Evolutionary conservation across 2,113 vertebrate genomes (phyloP).

Genomic region (Ptychochromis oligacanthus): DNA sequence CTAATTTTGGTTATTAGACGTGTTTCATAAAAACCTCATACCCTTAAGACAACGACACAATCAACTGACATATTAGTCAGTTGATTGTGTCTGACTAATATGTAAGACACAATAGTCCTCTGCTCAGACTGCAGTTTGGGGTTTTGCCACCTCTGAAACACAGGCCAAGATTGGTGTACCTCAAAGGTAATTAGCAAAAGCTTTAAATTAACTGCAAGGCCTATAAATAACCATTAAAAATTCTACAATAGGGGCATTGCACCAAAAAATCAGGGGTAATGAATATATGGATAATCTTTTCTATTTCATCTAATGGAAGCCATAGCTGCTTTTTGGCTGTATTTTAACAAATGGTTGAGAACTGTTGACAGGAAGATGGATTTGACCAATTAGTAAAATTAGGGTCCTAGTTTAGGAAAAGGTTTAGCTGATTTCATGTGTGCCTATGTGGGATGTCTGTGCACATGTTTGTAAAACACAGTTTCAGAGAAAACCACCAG

Average conservation of each 20-base stretch:
- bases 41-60: background rate
- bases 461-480: constrained; percentile 11
- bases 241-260: background rate
- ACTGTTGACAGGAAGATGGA: background rate
- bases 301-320: background rate
- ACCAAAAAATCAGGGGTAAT: background rate
- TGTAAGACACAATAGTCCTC: too few species aligned
- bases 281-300: background rate
- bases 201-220: background rate
- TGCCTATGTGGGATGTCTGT: background rate
- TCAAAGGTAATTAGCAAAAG: background rate
- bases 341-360: background rate
- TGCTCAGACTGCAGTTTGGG: background rate
- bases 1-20: background rate
- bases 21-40: background rate
- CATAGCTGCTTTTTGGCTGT: background rate
- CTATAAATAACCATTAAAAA: background rate
- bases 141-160: background rate
- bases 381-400: background rate
- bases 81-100: too few species aligned
- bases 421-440: background rate
- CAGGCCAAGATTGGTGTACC: background rate
- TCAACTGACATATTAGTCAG: too few species aligned
- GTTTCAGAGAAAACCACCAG: background rate
- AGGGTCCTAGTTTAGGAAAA: background rate